A percentile compares a stretch with the other conserved stretches of the same genome.
phyloP scores from a whole-genome alignment of 2,113 vertebrate species.

The Macrotis lagotis region DNA sequence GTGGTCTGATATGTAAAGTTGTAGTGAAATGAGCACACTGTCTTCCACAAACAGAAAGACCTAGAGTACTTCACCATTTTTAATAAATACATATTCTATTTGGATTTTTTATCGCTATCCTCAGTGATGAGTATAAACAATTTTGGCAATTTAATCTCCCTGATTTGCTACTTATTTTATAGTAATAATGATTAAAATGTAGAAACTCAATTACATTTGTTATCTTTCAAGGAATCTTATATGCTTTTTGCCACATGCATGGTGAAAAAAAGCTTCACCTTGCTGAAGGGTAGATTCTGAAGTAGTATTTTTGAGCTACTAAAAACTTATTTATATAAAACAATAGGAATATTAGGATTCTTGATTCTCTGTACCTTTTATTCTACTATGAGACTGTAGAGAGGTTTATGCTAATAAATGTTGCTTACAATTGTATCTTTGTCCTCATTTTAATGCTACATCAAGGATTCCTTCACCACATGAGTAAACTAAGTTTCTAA shows the following conservation, averaged over 20 bases:
- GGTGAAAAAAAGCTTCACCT: not conserved
- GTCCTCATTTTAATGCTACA: not conserved
- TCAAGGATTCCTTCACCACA: not conserved
- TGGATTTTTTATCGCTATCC: not conserved
- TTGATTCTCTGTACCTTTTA: not conserved
- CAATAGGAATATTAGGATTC: not conserved
- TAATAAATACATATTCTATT: not conserved
- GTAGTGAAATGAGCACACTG: not conserved
- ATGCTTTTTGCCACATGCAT: not conserved
- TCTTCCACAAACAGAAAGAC: not conserved
- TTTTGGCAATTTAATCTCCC: not conserved
- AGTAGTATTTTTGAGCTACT: not conserved
- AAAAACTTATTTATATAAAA: not conserved
- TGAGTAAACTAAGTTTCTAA: too few species aligned
- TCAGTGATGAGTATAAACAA: not conserved
- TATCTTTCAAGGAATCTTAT: not conserved
- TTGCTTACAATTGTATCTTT: not conserved
- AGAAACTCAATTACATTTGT: not conserved
- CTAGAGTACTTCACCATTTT: not conserved
- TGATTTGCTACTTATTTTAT: not conserved
- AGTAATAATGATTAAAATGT: not conserved
- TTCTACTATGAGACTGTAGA: not conserved
- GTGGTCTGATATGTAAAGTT: not conserved
- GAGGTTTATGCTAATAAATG: not conserved
- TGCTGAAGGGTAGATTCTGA: not conserved